Percentiles rank a stretch among this genome's conserved stretches.
These are phyloP conservation scores for Pegoplata infirma DNA, from an alignment of 2,888 invertebrate species.

Conservation along the genomic window DNA sequence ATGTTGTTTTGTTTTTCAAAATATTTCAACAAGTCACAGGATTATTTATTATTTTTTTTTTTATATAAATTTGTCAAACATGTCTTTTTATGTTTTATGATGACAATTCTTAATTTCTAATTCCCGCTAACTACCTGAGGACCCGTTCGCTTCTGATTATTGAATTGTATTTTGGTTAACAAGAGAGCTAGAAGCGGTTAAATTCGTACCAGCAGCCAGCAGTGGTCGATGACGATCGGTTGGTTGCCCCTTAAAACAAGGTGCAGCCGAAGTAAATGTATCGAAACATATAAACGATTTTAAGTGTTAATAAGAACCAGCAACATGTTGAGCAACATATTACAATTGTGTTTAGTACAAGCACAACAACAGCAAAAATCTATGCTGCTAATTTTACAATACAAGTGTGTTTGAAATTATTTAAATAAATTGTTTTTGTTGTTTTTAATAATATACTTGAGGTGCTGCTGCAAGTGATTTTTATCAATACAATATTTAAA, in stretches of 20 bases:
- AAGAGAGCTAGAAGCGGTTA: conserved; percentile 64
- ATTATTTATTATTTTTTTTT: conserved; percentile 10
- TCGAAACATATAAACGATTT: conserved; percentile 47
- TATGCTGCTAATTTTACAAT: no score
- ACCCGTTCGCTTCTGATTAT: conserved; percentile 75
- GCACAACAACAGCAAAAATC: no score
- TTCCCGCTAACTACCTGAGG: conserved; percentile 73
- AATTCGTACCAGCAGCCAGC: conserved; percentile 40
- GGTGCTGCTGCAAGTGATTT: no score
- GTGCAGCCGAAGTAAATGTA: conserved; percentile 60
- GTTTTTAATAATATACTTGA: no score
- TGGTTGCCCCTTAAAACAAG: conserved; percentile 59
- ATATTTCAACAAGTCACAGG: background rate
- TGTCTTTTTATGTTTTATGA: conserved; percentile 30
- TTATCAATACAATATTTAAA: background rate
- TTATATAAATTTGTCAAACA: conserved; percentile 28
- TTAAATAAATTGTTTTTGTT: no score
- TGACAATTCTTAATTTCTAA: conserved; percentile 52
- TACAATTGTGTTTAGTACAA: no score
- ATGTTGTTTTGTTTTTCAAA: background rate
- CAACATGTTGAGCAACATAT: conserved; percentile 59
- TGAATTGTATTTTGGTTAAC: conserved; percentile 68
- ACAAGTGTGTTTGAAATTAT: no score
- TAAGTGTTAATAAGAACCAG: background rate
- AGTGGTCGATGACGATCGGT: conserved; percentile 43